Conservation (phyloP, 1,140 invertebrate genomes). For the Lamellibrachia luymesi region DNA sequence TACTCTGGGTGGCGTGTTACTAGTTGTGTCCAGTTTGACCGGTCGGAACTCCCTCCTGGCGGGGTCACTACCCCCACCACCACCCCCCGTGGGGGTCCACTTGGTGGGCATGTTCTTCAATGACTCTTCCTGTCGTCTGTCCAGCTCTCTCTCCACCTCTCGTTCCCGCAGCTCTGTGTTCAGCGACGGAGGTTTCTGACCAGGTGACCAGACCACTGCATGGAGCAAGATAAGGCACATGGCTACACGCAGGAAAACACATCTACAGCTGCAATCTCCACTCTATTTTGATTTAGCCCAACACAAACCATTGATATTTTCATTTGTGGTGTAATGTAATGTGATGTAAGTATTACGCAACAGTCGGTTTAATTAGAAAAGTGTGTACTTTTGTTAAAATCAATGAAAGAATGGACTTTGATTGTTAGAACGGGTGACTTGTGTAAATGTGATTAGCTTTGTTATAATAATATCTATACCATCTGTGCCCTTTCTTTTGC, state of each 20-base stretch:
- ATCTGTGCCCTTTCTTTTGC: too few relatives aligned
- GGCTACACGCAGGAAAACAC: background rate
- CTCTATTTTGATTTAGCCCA: too few relatives aligned
- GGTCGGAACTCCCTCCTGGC: slow-evolving; percentile 13
- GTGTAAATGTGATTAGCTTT: too few relatives aligned
- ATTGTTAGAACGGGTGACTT: too few relatives aligned
- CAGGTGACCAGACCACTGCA: slow-evolving; percentile 16
- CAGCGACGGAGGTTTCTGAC: slow-evolving; percentile 3
- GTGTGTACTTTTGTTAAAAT: too few relatives aligned
- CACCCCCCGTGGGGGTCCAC: background rate
- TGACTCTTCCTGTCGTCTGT: background rate
- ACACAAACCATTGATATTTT: too few relatives aligned
- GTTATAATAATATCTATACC: too few relatives aligned
- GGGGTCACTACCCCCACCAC: background rate
- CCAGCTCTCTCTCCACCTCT: slow-evolving; percentile 7
- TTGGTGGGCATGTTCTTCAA: background rate
- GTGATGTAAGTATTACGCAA: too few relatives aligned
- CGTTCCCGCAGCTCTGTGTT: slow-evolving; percentile 11
- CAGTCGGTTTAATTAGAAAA: too few relatives aligned
- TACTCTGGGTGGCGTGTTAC: background rate
- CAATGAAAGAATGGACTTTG: too few relatives aligned
- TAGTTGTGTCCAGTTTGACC: background rate
- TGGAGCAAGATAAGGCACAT: background rate
- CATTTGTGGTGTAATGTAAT: too few relatives aligned
- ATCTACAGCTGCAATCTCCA: background rate